These are phyloP conservation scores for Paedocypris micromegethes DNA, from an alignment of 2,797 vertebrate genomes.

Conservation along the genomic window DNA sequence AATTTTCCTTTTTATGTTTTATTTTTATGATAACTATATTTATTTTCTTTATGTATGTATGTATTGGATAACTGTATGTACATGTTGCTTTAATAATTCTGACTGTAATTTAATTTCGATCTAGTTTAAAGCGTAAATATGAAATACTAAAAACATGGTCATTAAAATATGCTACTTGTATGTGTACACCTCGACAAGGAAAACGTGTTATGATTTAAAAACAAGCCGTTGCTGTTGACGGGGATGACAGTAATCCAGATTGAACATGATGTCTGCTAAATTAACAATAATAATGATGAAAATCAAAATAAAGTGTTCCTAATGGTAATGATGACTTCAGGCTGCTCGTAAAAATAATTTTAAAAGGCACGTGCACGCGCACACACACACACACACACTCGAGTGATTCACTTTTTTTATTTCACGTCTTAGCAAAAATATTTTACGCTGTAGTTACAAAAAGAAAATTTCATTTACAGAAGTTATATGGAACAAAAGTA, in stretches of 20 bases:
- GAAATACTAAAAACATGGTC: conserved; percentile 58
- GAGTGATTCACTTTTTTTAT: not conserved
- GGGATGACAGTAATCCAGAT: conserved; percentile 63
- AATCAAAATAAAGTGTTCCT: conserved; percentile 48
- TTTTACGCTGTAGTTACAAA: conserved; percentile 3
- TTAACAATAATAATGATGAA: conserved; percentile 54
- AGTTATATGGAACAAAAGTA: conserved; percentile 30
- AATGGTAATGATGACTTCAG: conserved; percentile 34
- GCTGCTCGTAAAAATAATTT: conserved; percentile 13
- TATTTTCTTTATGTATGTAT: conserved; percentile 77
- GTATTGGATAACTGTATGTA: conserved; percentile 77
- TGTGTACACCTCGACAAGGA: conserved; percentile 71
- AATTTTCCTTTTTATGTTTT: conserved; percentile 76
- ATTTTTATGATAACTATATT: conserved; percentile 76
- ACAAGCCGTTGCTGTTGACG: conserved; percentile 60
- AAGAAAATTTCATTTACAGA: conserved; percentile 25
- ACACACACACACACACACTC: not conserved
- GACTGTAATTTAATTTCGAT: conserved; percentile 69
- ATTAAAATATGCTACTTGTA: conserved; percentile 71
- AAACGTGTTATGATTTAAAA: conserved; percentile 70
- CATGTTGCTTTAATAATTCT: conserved; percentile 72
- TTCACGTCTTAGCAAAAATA: conserved; percentile 8
- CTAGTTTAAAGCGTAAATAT: conserved; percentile 71
- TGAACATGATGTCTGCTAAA: conserved; percentile 62
- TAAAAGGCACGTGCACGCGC: conserved; percentile 5